Percentiles rank a stretch among this genome's conserved stretches.
These are phyloP conservation scores for Heliconius eleuchia DNA, from an alignment of 1,140 invertebrate genomes.

Conservation along the genomic window DNA sequence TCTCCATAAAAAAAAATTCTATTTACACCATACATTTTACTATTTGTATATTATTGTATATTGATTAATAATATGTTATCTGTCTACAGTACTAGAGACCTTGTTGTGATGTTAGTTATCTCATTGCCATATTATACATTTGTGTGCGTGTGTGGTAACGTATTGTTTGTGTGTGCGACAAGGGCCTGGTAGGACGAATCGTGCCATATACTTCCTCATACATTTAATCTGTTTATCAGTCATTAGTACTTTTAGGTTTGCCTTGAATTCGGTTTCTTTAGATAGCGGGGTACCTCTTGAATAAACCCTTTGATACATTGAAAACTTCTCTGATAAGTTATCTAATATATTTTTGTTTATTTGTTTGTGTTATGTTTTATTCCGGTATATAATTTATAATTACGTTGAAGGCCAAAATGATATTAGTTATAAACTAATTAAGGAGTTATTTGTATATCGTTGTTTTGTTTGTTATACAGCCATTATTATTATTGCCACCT, in stretches of 20 bases:
- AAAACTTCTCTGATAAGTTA: slow-evolving; percentile 13
- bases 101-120: slow-evolving; percentile 77
- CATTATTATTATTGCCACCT: no score
- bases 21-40: not conserved
- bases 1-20: not conserved
- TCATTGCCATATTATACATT: slow-evolving; percentile 63
- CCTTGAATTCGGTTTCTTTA: slow-evolving; percentile 46
- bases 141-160: slow-evolving; percentile 41
- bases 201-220: slow-evolving; percentile 68
- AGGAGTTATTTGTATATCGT: not conserved
- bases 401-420: not conserved
- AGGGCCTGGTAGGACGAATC: slow-evolving; percentile 68
- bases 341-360: slow-evolving; percentile 32
- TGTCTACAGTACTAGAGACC: slow-evolving; percentile 64
- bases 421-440: slow-evolving; percentile 4
- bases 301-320: not conserved
- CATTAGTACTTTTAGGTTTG: slow-evolving; percentile 59
- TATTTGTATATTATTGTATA: not conserved
- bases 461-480: not conserved
- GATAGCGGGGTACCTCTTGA: not conserved
- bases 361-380: slow-evolving; percentile 12
- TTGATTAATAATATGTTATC: slow-evolving; percentile 31
- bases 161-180: slow-evolving; percentile 43
- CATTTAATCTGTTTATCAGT: slow-evolving; percentile 65
- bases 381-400: slow-evolving; percentile 13